Evolutionary conservation across 1,140 invertebrate species (phyloP).

Genomic region (Trachelipus rathkii): DNA sequence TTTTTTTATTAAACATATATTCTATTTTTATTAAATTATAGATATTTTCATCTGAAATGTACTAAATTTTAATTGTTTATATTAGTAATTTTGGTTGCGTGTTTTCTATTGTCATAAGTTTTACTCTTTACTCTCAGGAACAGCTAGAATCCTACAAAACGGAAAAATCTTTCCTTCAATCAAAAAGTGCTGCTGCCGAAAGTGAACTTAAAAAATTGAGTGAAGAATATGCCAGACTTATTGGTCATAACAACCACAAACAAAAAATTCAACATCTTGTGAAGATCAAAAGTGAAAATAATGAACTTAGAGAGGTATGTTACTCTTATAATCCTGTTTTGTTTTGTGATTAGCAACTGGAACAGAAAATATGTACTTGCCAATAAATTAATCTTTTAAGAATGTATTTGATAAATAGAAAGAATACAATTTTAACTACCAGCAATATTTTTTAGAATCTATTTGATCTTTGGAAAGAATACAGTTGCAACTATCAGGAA

Average conservation of each 20-base stretch:
- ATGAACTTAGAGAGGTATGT: slow-evolving; percentile 54
- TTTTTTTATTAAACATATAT: too few species aligned
- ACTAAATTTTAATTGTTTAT: neutral
- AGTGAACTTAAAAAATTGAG: slow-evolving; percentile 56
- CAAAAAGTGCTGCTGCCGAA: slow-evolving; percentile 48
- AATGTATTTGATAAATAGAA: too few species aligned
- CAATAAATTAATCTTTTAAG: too few species aligned
- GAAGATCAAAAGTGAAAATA: slow-evolving; percentile 60
- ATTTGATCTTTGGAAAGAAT: too few species aligned
- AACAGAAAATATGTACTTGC: neutral
- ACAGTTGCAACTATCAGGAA: too few species aligned
- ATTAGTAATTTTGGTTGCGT: neutral
- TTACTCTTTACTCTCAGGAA: slow-evolving; percentile 39
- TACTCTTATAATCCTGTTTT: neutral
- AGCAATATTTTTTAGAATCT: too few species aligned
- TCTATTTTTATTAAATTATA: too few species aligned
- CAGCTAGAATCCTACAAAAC: slow-evolving; percentile 54
- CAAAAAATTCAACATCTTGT: slow-evolving; percentile 64
- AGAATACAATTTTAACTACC: too few species aligned
- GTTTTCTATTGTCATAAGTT: neutral
- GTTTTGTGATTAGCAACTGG: neutral
- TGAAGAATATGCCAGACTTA: slow-evolving; percentile 59
- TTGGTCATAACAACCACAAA: slow-evolving; percentile 65
- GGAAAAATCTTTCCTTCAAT: slow-evolving; percentile 50
- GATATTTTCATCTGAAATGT: neutral